Percentiles rank a stretch among this genome's conserved stretches.
These are phyloP conservation scores for Urocitellus parryii DNA, from an alignment of 2,113 vertebrate species.

Conservation along the genomic window DNA sequence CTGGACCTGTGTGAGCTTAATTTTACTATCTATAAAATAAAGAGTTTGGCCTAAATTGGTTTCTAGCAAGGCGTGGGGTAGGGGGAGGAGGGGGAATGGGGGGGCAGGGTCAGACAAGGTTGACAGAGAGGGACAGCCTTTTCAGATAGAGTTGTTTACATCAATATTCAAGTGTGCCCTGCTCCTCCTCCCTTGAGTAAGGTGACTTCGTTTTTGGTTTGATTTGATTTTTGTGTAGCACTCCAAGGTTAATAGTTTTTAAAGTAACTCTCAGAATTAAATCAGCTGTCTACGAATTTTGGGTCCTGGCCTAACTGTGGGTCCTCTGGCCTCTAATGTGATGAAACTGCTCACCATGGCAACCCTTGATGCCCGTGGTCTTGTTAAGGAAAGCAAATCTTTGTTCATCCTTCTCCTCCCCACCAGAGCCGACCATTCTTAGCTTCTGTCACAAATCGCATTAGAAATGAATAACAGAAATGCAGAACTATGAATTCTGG, in stretches of 20 bases:
- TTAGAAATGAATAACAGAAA: constrained; percentile 64
- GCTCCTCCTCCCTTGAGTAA: background rate
- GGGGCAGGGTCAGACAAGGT: background rate
- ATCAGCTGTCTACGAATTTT: constrained; percentile 33
- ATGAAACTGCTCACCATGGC: constrained; percentile 44
- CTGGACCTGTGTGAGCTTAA: background rate
- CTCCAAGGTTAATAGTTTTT: constrained; percentile 35
- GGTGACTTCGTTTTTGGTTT: constrained; percentile 34
- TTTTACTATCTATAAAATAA: constrained; percentile 54
- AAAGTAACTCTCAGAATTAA: constrained; percentile 65
- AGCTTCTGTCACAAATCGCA: constrained; percentile 66
- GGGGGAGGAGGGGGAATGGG: too few relatives aligned
- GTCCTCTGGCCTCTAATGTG: background rate
- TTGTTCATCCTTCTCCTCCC: background rate
- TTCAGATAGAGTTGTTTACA: background rate
- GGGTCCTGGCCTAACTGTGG: background rate
- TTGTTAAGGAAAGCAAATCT: constrained; percentile 24
- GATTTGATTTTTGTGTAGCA: constrained; percentile 22
- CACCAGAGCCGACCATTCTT: constrained; percentile 16
- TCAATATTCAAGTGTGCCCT: background rate
- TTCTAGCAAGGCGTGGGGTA: background rate
- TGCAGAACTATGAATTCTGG: constrained; percentile 40
- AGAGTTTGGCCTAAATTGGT: constrained; percentile 13
- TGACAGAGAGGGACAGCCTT: background rate
- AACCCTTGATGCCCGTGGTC: background rate